Conservation (phyloP, 2,113 vertebrate genomes). For the Aldabrachelys gigantea region DNA sequence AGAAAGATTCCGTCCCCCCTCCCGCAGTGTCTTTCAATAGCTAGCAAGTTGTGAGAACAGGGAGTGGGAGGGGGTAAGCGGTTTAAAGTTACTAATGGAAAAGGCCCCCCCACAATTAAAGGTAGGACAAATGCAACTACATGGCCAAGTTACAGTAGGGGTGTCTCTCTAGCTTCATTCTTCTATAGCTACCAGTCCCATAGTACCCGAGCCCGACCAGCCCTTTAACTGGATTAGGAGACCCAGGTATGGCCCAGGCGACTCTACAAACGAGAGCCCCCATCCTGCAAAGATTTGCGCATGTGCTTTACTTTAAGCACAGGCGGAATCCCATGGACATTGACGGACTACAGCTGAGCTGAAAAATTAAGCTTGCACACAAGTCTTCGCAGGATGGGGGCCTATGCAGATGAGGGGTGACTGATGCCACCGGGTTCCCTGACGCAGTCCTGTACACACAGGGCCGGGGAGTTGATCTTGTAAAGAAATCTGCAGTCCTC, state of each 20-base stretch:
- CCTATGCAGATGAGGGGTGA: fast-evolving
- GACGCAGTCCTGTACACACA: background rate
- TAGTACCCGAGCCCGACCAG: background rate
- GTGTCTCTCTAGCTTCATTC: background rate
- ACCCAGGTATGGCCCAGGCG: background rate
- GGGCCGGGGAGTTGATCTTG: background rate
- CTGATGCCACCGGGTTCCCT: fast-evolving
- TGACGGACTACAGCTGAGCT: fast-evolving
- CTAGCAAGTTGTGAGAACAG: background rate
- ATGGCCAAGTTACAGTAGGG: background rate
- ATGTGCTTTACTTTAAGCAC: fast-evolving
- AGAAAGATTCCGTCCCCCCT: background rate
- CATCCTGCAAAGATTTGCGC: background rate
- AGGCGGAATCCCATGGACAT: fast-evolving
- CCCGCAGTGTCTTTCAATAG: background rate
- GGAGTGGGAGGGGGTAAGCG: background rate
- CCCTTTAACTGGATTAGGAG: background rate
- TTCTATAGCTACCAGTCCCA: background rate
- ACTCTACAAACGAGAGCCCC: background rate
- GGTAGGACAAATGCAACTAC: background rate
- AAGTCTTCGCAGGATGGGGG: background rate
- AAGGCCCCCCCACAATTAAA: background rate
- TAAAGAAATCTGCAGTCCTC: background rate
- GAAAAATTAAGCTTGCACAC: background rate
- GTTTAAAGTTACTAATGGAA: background rate